Base-by-base conservation (phyloP, 2,888 invertebrate genomes). In the Suillia variegata region DNA sequence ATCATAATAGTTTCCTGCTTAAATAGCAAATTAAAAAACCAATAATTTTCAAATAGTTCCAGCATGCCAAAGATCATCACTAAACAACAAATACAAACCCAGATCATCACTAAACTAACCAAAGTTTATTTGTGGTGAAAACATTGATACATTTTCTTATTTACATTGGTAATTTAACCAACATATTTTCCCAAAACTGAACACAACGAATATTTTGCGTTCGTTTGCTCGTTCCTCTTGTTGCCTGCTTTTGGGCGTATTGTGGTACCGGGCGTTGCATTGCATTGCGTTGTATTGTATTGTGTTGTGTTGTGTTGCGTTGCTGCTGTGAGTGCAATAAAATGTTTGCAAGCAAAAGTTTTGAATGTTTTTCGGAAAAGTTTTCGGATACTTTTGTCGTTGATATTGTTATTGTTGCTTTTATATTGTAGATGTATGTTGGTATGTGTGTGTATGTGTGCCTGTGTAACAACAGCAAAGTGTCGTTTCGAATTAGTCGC, bases 391-490 rank as follows among this genome's bases (percentile, higher is more conserved):
- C 17, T 17, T 45, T 13, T 45, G 45, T 20, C 20, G 45, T 2
- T 20, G 20, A 5, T 45, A 13, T 45, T 45, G 20, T 45, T 45
- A 5, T 45, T 18, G 45, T 45, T 17, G 5, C 20, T 45, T 12
- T 45, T 17, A 5, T 17, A 5, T 38, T 38, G 8, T 13, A 13
- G 8, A 13, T 20, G 8, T 4, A 8, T 45, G 15, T n/a, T 38
- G 38, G 10, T 13, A 31, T 31, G 38, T n/a, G n/a, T 4, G n/a
- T n/a, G n/a, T n/a, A n/a, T n/a, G n/a, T n/a, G n/a, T n/a, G n/a
- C n/a, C n/a, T n/a, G 38, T n/a, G n/a, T 38, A 45, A 45, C 20
- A 45, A 45, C 18, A 17, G 45, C 45, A 45, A 45, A 45, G 45
- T 45, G 45, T 45, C 45, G 45, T 20, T 8, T 4, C 45, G 45